A percentile compares a stretch with the other conserved stretches of the same genome.
Evolutionary conservation across 2,113 vertebrate species (phyloP).

Genomic region (Lophotis ruficrista): DNA sequence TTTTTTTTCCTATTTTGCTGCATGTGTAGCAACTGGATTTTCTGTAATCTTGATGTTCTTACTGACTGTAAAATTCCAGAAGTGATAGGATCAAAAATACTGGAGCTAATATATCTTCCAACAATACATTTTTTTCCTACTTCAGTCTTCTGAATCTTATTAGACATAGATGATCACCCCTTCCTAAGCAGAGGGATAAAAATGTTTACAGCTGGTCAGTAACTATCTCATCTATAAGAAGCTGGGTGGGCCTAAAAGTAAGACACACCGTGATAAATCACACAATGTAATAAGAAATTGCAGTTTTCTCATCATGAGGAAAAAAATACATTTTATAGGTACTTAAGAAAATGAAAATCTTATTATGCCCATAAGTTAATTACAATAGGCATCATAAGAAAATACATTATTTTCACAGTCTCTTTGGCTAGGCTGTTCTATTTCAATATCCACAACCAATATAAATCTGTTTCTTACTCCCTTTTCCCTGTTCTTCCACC

Average conservation of each 20-base stretch:
- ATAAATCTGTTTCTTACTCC: fast-evolving
- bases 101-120: background rate
- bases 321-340: background rate
- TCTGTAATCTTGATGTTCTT: background rate
- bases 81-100: background rate
- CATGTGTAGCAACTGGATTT: background rate
- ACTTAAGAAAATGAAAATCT: background rate
- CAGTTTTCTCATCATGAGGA: background rate
- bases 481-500: background rate
- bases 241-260: background rate
- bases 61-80: background rate
- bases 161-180: background rate
- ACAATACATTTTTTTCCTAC: background rate
- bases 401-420: background rate
- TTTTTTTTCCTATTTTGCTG: background rate
- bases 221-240: background rate
- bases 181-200: background rate
- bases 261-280: background rate
- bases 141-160: background rate
- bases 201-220: background rate
- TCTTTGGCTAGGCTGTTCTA: background rate
- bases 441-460: background rate
- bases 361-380: background rate
- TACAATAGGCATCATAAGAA: background rate
- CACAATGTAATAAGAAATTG: background rate